Percentiles rank a stretch among this genome's conserved stretches.
These are phyloP conservation scores for Dolomedes plantarius DNA, from an alignment of 2,888 invertebrate species.

Conservation along the genomic window DNA sequence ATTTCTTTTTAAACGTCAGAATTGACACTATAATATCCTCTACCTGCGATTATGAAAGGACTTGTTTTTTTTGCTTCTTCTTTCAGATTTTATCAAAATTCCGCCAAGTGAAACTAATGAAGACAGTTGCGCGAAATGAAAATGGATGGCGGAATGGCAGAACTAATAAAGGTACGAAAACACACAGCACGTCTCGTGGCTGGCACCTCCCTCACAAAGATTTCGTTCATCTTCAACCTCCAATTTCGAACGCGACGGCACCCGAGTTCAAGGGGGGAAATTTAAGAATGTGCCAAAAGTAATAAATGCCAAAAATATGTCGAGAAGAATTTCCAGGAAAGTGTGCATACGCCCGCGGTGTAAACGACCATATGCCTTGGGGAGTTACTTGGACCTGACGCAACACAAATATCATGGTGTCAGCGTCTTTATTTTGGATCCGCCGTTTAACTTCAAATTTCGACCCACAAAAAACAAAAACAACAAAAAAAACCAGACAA, in stretches of 20 bases:
- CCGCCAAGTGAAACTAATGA: neutral
- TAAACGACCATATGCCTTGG: neutral
- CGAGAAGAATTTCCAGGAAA: neutral
- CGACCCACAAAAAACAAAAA: no score
- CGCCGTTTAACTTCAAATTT: no score
- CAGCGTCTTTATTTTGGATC: neutral
- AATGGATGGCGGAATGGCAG: neutral
- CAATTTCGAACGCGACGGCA: neutral
- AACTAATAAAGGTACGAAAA: neutral
- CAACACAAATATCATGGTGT: neutral
- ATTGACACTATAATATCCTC: no score
- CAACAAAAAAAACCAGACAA: no score
- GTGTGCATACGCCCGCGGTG: neutral
- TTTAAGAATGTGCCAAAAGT: neutral
- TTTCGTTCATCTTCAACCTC: neutral
- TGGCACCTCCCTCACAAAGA: neutral
- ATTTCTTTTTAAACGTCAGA: no score
- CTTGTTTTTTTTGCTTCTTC: no score
- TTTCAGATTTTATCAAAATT: neutral
- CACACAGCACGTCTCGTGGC: neutral
- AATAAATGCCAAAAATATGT: constrained; percentile 6
- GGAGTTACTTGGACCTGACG: neutral
- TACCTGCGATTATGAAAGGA: no score
- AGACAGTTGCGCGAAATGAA: neutral
- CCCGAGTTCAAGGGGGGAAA: neutral